Evolutionary conservation across 2,797 vertebrate species (phyloP), one percentile per base, ranked within the genome.

Genomic region (Tiaroga cobitis): DNA sequence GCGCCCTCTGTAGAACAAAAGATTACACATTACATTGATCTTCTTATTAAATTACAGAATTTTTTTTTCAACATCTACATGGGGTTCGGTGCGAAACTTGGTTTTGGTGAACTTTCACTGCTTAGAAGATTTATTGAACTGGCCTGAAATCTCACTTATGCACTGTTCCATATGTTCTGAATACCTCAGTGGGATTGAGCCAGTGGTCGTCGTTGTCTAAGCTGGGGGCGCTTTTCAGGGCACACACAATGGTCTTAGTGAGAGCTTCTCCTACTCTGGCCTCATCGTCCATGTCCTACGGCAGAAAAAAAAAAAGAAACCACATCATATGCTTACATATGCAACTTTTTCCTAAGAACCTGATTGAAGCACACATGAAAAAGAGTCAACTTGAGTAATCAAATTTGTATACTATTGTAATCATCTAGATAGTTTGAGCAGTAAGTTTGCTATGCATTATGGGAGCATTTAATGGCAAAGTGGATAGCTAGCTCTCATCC

Each of bases 161-260:
- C n/a, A 32, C 24, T 56, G 34, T 63, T 16, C 8, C 37, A 24
- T 54, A 18, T 16, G 32, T 19, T 18, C 18, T 3, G n/a, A 16
- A 81, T 90, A 99, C 98, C 97, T 99, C 98, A 0, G 98, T 99
- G 82, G 98, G 97, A 90, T 99, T 99, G 85, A 99, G 94, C 98
- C 98, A 99, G 85, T 89, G 56, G 77, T 94, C 94, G 1, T 87
- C 26, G 86, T 94, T 94, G 85, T 93, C 90, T 0, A 93, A 91
- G 13, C 94, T 91, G 39, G 94, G 94, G 26, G 93, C 90, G 1
- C 93, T 93, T 92, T 99, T 99, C 86, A 99, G 84, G 9, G 97
- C 96, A 7, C 96, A 97, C 24, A 99, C 96, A 0, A 99, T 88
- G 7, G 91, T 92, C 85, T 95, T 97, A 81, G 96, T 97, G 88